phyloP scores from a whole-genome alignment of 2,113 vertebrate genomes.

The Corydoras maculifer region DNA sequence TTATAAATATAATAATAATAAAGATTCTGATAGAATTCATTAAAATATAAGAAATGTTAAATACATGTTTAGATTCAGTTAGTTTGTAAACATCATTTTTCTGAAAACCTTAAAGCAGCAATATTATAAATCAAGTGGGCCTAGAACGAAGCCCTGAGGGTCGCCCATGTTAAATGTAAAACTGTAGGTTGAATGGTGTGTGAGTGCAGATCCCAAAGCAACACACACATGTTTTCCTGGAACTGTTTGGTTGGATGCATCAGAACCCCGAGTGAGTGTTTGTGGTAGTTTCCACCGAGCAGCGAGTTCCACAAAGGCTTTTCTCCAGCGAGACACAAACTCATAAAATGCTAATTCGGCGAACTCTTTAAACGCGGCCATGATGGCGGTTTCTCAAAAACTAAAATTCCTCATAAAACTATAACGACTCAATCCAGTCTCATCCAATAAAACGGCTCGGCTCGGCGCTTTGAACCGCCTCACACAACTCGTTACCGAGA shows the following conservation, averaged over 20 bases:
- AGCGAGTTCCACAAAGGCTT: background rate
- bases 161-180: background rate
- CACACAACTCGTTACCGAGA: too few relatives aligned
- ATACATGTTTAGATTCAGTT: too few relatives aligned
- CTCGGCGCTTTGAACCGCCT: too few relatives aligned
- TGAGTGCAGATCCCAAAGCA: background rate
- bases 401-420: background rate
- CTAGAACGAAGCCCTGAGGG: too few relatives aligned
- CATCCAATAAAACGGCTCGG: conserved; percentile 1
- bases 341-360: background rate
- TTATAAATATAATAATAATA: too few relatives aligned
- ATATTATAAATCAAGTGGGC: too few relatives aligned
- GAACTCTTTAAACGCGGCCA: background rate
- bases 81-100: too few relatives aligned
- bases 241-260: background rate
- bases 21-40: too few relatives aligned
- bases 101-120: too few relatives aligned
- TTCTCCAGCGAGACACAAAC: background rate
- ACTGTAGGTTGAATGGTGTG: background rate
- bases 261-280: background rate
- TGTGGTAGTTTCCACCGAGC: background rate
- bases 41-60: too few relatives aligned
- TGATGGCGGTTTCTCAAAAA: background rate
- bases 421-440: background rate
- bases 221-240: background rate